Conservation (phyloP, 2,113 vertebrate species). For the Dinomys branickii region DNA sequence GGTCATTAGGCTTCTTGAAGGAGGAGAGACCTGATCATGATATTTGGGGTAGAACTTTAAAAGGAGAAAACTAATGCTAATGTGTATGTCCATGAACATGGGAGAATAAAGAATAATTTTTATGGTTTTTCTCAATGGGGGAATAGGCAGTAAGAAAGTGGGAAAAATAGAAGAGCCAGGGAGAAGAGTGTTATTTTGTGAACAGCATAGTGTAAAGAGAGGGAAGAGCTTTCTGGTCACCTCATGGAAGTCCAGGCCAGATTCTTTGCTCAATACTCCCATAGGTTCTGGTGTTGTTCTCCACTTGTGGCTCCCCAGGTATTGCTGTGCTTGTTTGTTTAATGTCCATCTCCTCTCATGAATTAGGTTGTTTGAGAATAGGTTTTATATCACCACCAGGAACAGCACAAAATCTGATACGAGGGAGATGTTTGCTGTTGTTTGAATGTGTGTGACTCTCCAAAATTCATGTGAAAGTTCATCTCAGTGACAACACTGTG, state of each 20-base stretch:
- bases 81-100: not conserved
- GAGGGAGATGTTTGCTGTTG: not conserved
- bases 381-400: not conserved
- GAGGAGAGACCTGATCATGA: not conserved
- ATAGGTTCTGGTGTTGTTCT: not conserved
- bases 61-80: not conserved
- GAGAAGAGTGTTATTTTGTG: not conserved
- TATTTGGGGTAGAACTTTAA: not conserved
- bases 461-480: not conserved
- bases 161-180: not conserved
- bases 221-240: not conserved
- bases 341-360: rapidly evolving
- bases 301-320: not conserved
- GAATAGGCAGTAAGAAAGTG: not conserved
- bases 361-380: not conserved
- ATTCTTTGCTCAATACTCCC: not conserved
- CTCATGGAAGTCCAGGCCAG: not conserved
- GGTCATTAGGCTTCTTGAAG: not conserved
- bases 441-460: not conserved
- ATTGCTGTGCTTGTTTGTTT: not conserved
- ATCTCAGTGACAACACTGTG: too few relatives aligned
- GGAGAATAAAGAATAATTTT: not conserved
- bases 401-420: not conserved
- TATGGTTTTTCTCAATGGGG: not conserved
- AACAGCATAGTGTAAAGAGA: not conserved